Conservation (phyloP, 2,797 vertebrate genomes). For the Heterohyrax brucei region DNA sequence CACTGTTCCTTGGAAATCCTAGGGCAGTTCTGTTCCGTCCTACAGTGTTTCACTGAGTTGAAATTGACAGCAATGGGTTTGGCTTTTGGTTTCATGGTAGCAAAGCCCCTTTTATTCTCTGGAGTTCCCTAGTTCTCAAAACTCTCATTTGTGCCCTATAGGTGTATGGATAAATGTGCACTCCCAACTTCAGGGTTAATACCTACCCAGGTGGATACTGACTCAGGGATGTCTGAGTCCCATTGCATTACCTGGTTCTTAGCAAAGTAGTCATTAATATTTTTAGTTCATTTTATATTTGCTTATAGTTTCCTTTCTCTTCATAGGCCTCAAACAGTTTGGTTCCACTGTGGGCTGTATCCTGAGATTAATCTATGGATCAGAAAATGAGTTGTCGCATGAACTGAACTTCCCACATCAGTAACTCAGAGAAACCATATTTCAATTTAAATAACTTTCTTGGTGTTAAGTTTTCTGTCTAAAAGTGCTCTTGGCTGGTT, state of each 20-base stretch:
- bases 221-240: neutral
- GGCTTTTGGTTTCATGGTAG: neutral
- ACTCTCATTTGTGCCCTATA: neutral
- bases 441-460: constrained; percentile 24
- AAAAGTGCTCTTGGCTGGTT: constrained; percentile 20
- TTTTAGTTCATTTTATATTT: constrained; percentile 67
- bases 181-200: neutral
- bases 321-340: constrained; percentile 41
- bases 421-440: constrained; percentile 28
- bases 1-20: too few relatives aligned
- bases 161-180: neutral
- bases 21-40: too few relatives aligned
- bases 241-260: constrained; percentile 24
- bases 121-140: neutral
- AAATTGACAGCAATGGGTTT: too few relatives aligned
- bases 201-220: neutral
- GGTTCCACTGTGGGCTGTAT: neutral
- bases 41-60: too few relatives aligned
- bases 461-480: constrained; percentile 50
- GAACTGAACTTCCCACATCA: constrained; percentile 17
- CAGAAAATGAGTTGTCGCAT: neutral
- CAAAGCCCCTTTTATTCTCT: constrained; percentile 6
- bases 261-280: constrained; percentile 30
- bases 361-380: neutral
- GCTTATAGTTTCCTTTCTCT: constrained; percentile 36